phyloP scores from a whole-genome alignment of 2,113 vertebrate genomes.

The Todiramphus saurophagus region DNA sequence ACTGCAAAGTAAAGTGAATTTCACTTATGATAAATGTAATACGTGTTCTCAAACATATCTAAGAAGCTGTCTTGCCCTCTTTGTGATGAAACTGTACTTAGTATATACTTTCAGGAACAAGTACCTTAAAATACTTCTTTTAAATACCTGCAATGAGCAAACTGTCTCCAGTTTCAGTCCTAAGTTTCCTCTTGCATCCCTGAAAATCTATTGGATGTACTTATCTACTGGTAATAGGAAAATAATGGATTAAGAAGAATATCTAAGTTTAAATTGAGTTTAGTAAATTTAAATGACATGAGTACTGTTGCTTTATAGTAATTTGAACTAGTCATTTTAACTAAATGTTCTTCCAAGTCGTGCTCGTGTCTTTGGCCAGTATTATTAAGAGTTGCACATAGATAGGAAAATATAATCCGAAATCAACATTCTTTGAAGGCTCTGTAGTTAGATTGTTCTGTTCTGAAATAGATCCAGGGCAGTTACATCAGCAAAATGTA shows the following conservation, averaged over 20 bases:
- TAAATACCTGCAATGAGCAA: background rate
- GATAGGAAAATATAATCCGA: conserved; percentile 20
- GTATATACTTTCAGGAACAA: background rate
- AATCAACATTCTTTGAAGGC: conserved; percentile 41
- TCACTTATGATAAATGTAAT: background rate
- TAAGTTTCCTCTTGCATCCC: background rate
- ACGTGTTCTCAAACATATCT: too few species aligned
- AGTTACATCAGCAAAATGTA: conserved; percentile 9
- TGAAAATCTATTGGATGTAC: background rate
- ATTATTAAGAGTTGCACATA: background rate
- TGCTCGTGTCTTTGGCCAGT: background rate
- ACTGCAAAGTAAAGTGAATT: background rate
- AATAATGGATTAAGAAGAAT: background rate
- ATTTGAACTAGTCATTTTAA: background rate
- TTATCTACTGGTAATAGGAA: background rate
- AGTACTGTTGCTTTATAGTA: background rate
- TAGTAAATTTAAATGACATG: background rate
- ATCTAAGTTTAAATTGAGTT: background rate
- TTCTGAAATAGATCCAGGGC: background rate
- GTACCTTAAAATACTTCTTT: background rate
- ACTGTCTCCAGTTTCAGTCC: background rate
- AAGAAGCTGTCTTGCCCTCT: background rate
- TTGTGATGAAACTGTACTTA: background rate
- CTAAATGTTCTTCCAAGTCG: conserved; percentile 8
- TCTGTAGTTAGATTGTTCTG: conserved; percentile 1